These are phyloP conservation scores for Porphyrio hochstetteri DNA, from an alignment of 2,113 vertebrate species.

Conservation along the genomic window DNA sequence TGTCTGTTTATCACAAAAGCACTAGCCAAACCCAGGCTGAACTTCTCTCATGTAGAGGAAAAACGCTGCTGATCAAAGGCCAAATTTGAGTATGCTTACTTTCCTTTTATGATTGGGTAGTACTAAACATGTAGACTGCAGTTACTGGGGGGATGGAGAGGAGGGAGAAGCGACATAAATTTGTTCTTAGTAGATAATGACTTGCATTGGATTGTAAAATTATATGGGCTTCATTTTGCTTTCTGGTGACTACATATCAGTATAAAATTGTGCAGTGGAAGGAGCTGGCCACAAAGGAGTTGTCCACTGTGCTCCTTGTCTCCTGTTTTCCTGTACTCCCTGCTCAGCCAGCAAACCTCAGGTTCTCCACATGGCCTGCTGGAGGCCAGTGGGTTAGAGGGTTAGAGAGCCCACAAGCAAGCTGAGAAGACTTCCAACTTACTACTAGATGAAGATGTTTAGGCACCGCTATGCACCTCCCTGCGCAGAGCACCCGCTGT, in stretches of 20 bases:
- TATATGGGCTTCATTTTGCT: background rate
- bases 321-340: background rate
- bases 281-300: background rate
- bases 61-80: background rate
- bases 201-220: background rate
- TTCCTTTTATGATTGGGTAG: background rate
- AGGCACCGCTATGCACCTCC: background rate
- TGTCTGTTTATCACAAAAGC: constrained; percentile 44
- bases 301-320: too few species aligned
- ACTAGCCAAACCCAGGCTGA: background rate
- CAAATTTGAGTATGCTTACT: background rate
- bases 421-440: background rate
- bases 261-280: background rate
- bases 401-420: background rate
- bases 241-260: background rate
- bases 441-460: background rate
- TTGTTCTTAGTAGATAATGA: background rate
- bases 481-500: background rate
- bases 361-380: background rate
- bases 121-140: background rate
- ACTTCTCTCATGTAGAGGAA: background rate
- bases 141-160: background rate
- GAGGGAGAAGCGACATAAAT: background rate
- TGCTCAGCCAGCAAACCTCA: background rate
- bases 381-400: background rate